A percentile compares a stretch with the other conserved stretches of the same genome.
Conservation (phyloP, 2,888 invertebrate species). For the Caenorhabditis wallacei region DNA sequence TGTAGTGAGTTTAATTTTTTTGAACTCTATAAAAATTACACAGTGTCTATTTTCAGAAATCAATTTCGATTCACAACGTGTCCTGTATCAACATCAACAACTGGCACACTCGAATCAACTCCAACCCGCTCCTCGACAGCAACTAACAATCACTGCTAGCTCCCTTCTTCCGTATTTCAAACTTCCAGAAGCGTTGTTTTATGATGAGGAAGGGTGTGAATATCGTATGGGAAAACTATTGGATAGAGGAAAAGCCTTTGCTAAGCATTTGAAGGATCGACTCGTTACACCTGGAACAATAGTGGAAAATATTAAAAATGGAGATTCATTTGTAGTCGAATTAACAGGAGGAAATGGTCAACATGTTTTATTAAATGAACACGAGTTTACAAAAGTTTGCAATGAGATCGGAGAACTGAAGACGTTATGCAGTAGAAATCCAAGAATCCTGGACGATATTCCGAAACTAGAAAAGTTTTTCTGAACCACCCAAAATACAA, state of each 20-base stretch:
- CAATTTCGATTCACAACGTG: constrained; percentile 16
- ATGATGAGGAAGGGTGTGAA: constrained; percentile 28
- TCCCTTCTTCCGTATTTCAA: constrained; percentile 40
- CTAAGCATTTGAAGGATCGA: constrained; percentile 1
- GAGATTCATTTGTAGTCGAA: constrained; percentile 12
- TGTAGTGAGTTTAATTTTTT: constrained; percentile 30
- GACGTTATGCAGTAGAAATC: constrained; percentile 20
- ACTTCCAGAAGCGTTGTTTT: constrained; percentile 13
- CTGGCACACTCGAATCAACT: neutral
- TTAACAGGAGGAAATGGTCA: neutral
- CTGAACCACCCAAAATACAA: neutral
- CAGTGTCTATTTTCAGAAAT: constrained; percentile 37
- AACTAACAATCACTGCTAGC: constrained; percentile 31
- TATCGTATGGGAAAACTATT: constrained; percentile 39
- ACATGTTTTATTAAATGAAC: constrained; percentile 1
- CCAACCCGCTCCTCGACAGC: neutral
- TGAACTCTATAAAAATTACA: neutral
- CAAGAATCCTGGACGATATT: constrained; percentile 22
- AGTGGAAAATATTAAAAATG: neutral
- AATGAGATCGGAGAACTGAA: constrained; percentile 15
- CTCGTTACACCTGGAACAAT: neutral
- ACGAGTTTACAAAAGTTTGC: constrained; percentile 9
- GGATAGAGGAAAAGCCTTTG: constrained; percentile 18
- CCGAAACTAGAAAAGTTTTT: constrained; percentile 11
- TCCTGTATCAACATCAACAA: constrained; percentile 28